These are phyloP conservation scores for Grammomys dolichurus DNA, from an alignment of 2,113 vertebrate species.

Conservation along the genomic window DNA sequence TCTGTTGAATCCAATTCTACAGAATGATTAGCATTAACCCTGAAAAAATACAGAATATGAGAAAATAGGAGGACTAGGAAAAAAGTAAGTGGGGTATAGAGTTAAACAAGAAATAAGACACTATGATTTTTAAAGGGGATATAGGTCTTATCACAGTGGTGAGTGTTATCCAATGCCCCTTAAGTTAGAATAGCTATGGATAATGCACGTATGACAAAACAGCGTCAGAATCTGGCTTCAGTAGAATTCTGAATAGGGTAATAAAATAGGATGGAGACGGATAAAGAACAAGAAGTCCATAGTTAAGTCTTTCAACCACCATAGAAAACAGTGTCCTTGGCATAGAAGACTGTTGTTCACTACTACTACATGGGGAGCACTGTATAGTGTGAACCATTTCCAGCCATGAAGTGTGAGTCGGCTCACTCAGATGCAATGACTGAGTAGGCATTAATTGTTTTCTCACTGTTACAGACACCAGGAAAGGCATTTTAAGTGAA, in stretches of 20 bases:
- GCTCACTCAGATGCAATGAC: constrained; percentile 91
- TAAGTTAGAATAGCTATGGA: not conserved
- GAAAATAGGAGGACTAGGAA: not conserved
- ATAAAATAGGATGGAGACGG: not conserved
- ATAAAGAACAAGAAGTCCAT: constrained; percentile 23
- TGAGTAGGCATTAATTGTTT: constrained; percentile 91
- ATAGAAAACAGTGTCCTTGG: constrained; percentile 87
- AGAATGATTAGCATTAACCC: not conserved
- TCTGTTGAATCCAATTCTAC: not conserved
- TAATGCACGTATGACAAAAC: too few species aligned
- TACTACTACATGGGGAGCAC: constrained; percentile 95
- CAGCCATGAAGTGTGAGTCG: constrained; percentile 90
- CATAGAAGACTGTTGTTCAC: constrained; percentile 93
- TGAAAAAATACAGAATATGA: not conserved
- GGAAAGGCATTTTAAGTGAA: constrained; percentile 95
- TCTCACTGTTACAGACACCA: constrained; percentile 93
- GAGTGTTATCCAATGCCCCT: not conserved
- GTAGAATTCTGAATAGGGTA: not conserved
- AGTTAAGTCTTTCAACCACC: constrained; percentile 67
- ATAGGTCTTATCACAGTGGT: not conserved
- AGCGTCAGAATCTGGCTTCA: not conserved
- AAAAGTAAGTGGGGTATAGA: not conserved
- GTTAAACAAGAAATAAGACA: not conserved
- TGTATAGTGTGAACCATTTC: constrained; percentile 92
- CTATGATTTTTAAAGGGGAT: not conserved